These are phyloP conservation scores for Apis laboriosa DNA, from an alignment of 1,140 invertebrate species.

Conservation along the genomic window DNA sequence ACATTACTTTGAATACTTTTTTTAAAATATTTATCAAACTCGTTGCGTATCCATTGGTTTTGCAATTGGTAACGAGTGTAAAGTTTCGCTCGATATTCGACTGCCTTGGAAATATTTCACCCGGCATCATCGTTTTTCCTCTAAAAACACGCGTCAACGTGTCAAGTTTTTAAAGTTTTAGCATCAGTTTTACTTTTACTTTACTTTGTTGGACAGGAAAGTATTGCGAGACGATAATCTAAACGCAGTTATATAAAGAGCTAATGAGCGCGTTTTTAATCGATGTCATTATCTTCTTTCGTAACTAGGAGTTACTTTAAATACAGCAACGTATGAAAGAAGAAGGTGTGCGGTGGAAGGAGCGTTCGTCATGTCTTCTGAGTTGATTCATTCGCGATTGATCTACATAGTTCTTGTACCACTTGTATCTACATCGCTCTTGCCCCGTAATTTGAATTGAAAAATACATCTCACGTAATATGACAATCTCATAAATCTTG, in stretches of 20 bases:
- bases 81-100: neutral
- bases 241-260: conserved; percentile 22
- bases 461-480: conserved; percentile 8
- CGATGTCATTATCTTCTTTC: conserved; percentile 11
- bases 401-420: neutral
- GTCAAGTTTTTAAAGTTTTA: neutral
- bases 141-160: neutral
- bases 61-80: neutral
- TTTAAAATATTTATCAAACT: neutral
- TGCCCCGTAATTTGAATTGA: neutral
- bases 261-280: conserved; percentile 24
- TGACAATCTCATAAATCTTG: conserved; percentile 17
- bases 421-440: no score
- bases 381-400: neutral
- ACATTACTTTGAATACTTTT: no score
- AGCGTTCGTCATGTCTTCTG: neutral
- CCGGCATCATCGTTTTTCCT: neutral
- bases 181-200: neutral
- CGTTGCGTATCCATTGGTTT: neutral
- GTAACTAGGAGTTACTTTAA: conserved; percentile 17
- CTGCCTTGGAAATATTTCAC: neutral
- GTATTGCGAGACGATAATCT: conserved; percentile 14
- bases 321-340: conserved; percentile 4
- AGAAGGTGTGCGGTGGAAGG: neutral
- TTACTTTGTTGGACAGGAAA: neutral